These are phyloP conservation scores for Acanthaster planci DNA, from an alignment of 35 echinoderm and acorn worm species.

Conservation along the genomic window DNA sequence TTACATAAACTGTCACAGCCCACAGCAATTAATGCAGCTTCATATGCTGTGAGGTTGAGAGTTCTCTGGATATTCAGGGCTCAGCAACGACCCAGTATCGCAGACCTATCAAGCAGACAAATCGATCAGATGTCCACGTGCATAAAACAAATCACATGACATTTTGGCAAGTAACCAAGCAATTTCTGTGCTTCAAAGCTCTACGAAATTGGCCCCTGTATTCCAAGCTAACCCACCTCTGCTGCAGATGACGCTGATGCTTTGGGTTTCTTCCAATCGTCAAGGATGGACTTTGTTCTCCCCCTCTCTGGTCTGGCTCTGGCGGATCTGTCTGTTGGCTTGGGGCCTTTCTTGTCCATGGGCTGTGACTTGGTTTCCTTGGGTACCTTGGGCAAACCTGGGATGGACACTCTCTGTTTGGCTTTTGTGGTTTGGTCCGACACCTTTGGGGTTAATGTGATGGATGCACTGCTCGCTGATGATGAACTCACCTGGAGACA, in stretches of 20 bases:
- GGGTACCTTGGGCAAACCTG: background rate
- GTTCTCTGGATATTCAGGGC: no score
- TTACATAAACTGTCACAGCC: no score
- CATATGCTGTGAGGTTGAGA: no score
- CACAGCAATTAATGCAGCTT: no score
- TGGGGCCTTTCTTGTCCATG: background rate
- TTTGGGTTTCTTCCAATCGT: constrained; percentile 26
- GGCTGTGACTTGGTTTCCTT: background rate
- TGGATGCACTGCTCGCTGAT: background rate
- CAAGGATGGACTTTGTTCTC: background rate
- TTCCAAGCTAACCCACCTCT: background rate
- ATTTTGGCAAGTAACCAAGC: no score
- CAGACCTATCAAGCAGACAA: no score
- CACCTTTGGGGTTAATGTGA: background rate
- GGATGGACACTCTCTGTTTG: background rate
- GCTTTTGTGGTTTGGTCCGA: background rate
- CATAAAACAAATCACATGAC: no score
- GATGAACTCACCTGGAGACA: background rate
- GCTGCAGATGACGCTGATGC: background rate
- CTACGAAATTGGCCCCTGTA: no score
- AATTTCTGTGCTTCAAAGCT: no score
- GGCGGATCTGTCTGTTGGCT: background rate
- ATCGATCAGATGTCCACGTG: no score
- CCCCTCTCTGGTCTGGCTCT: background rate
- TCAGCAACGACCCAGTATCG: no score